Percentiles rank a stretch among this genome's conserved stretches.
These are phyloP conservation scores for Diabrotica balteata DNA, from an alignment of 2,888 invertebrate species.

Conservation along the genomic window DNA sequence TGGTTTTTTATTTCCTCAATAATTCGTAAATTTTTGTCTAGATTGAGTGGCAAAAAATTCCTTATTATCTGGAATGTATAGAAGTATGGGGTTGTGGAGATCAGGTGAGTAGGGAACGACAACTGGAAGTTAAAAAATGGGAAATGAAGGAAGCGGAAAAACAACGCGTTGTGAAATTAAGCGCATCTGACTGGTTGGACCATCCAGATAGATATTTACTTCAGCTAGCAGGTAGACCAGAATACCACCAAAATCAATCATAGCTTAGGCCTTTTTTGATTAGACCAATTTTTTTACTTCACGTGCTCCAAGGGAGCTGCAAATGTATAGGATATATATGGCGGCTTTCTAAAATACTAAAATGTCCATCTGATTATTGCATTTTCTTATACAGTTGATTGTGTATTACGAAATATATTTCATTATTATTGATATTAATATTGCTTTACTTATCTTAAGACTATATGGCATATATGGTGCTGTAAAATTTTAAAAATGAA, in stretches of 20 bases:
- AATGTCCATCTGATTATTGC: neutral
- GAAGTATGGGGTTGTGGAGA: constrained; percentile 91
- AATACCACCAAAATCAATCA: constrained; percentile 71
- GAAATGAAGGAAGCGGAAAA: constrained; percentile 87
- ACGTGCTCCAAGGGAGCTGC: neutral
- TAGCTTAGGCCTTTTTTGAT: constrained; percentile 18
- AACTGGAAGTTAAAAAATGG: constrained; percentile 83
- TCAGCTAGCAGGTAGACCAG: constrained; percentile 84
- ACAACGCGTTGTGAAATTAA: constrained; percentile 83
- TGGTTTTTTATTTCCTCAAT: no score
- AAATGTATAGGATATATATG: neutral
- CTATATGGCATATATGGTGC: no score
- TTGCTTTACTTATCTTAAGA: no score
- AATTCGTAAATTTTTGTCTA: constrained; percentile 35
- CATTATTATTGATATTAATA: no score
- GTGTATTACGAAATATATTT: no score
- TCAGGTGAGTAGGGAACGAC: constrained; percentile 77
- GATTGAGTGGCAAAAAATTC: constrained; percentile 72
- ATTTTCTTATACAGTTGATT: no score
- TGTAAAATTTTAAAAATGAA: no score
- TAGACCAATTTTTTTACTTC: neutral
- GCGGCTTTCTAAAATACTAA: constrained; percentile 3
- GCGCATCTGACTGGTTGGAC: constrained; percentile 92
- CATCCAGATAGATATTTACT: constrained; percentile 92
- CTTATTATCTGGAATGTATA: constrained; percentile 68